Evolutionary conservation across 2,113 vertebrate genomes (phyloP).

Genomic region (Otis tarda): DNA sequence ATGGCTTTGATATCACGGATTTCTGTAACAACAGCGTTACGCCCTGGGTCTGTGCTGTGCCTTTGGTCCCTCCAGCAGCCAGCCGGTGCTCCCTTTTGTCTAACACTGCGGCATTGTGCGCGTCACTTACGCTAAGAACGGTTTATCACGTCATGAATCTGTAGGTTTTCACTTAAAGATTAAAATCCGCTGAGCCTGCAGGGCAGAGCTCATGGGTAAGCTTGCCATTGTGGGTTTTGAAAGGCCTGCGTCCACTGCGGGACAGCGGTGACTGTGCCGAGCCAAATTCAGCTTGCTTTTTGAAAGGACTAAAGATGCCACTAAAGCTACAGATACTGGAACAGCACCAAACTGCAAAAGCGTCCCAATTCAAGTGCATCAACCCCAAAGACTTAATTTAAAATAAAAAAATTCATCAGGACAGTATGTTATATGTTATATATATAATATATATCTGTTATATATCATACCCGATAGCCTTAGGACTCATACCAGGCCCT

Average conservation of each 20-base stretch:
- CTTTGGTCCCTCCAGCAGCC: background rate
- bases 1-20: background rate
- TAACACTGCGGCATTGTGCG: background rate
- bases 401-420: background rate
- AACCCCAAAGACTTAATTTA: background rate
- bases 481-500: background rate
- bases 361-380: background rate
- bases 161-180: background rate
- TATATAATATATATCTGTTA: too few relatives aligned
- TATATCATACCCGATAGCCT: background rate
- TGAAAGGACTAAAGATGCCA: background rate
- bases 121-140: background rate
- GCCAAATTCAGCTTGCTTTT: background rate
- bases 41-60: background rate
- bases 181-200: constrained; percentile 28
- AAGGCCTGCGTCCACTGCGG: background rate
- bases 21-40: too few relatives aligned
- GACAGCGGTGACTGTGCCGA: background rate
- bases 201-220: background rate
- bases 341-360: background rate
- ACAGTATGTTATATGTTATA: background rate
- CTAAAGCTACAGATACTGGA: background rate
- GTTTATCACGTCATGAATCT: background rate
- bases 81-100: background rate
- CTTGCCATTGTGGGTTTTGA: background rate